Percentiles rank a stretch among this genome's conserved stretches.
Evolutionary conservation across 2,888 invertebrate genomes (phyloP).

Genomic region (Amiota mariae): DNA sequence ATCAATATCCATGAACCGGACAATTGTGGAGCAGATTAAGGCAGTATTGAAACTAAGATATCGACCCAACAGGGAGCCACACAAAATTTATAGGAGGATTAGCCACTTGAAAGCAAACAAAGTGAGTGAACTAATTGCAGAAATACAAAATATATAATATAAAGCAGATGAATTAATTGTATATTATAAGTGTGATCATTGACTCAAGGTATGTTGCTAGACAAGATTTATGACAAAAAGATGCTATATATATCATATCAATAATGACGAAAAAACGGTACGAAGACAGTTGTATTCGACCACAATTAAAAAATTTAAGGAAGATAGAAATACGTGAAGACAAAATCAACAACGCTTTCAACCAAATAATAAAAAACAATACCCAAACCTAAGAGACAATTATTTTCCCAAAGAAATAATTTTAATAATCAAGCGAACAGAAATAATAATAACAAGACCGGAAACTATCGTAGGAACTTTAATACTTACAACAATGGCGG

Average conservation of each 20-base stretch:
- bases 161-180: conserved; percentile 36
- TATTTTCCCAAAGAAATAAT: conserved; percentile 9
- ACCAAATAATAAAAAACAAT: conserved; percentile 6
- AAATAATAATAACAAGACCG: not conserved
- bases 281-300: conserved; percentile 15
- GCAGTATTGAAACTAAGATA: conserved; percentile 35
- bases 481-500: not conserved
- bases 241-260: not conserved
- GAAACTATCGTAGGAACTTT: conserved; percentile 11
- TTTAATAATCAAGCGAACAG: conserved; percentile 1
- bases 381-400: too few relatives aligned
- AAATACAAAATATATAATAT: conserved; percentile 37
- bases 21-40: conserved; percentile 24
- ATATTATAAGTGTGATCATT: conserved; percentile 36
- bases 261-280: conserved; percentile 10
- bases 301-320: conserved; percentile 8
- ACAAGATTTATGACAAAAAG: conserved; percentile 5
- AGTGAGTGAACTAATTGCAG: conserved; percentile 25
- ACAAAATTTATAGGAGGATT: conserved; percentile 33
- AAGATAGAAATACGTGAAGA: not conserved
- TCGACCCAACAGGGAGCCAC: conserved; percentile 27
- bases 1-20: conserved; percentile 25
- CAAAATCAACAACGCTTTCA: conserved; percentile 1
- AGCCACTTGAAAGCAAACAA: conserved; percentile 27
- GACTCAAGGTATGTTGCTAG: not conserved